Evolutionary conservation across 2,888 invertebrate species (phyloP).

Genomic region (Zygothrica quintamaculata): DNA sequence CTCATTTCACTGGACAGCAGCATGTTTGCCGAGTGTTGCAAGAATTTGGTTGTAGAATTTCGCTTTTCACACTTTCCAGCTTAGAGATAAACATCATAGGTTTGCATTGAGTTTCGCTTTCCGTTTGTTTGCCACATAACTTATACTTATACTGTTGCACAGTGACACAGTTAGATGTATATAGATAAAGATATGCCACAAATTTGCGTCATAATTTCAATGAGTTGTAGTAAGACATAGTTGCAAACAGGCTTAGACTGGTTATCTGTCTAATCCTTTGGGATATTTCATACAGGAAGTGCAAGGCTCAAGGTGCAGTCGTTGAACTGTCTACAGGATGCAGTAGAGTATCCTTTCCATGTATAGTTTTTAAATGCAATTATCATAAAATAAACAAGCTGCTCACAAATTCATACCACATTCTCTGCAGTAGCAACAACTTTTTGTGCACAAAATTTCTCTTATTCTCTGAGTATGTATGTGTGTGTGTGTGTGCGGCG

Average conservation of each 20-base stretch:
- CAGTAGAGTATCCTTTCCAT: not conserved
- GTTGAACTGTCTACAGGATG: slow-evolving; percentile 34
- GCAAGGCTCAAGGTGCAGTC: slow-evolving; percentile 75
- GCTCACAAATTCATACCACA: slow-evolving; percentile 31
- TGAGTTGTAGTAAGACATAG: too few species aligned
- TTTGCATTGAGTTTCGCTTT: slow-evolving; percentile 72
- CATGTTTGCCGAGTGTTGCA: slow-evolving; percentile 64
- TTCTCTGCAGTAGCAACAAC: slow-evolving; percentile 6
- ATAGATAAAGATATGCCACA: slow-evolving; percentile 45
- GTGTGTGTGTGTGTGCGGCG: slow-evolving; percentile 14
- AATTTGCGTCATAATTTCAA: slow-evolving; percentile 42
- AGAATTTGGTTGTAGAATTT: slow-evolving; percentile 43
- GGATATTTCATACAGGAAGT: slow-evolving; percentile 64
- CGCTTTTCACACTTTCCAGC: slow-evolving; percentile 73
- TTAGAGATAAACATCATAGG: slow-evolving; percentile 53
- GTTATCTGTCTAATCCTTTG: not conserved
- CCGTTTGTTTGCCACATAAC: slow-evolving; percentile 48
- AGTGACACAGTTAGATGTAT: slow-evolving; percentile 72
- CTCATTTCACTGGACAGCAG: slow-evolving; percentile 67
- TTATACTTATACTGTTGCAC: slow-evolving; percentile 31
- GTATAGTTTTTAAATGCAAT: slow-evolving; percentile 54
- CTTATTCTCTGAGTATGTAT: not conserved
- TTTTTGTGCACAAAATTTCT: slow-evolving; percentile 26
- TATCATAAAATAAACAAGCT: slow-evolving; percentile 53
- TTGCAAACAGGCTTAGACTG: too few species aligned